Base-by-base conservation (phyloP, 2,797 vertebrate species). In the Chelidonichthys spinosus region DNA sequence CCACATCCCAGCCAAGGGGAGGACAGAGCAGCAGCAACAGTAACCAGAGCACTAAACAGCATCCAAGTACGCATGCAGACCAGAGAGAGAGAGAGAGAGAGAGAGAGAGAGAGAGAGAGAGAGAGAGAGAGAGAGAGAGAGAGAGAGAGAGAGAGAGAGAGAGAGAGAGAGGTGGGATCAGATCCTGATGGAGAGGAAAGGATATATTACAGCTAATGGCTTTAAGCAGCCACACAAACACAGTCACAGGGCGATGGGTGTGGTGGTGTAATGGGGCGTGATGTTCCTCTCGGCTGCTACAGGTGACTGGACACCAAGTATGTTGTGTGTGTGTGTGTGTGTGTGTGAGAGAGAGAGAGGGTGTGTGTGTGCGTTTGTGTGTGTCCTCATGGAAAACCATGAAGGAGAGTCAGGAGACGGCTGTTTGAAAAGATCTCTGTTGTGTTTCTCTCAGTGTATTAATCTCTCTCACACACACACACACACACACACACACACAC, bases 121-220 rank as follows among this genome's bases (percentile, higher is more conserved):
- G 47, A 36, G 55, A 78, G 64, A 65, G 46, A 52, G 35, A 74
- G 1, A 49, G 68, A 74, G 78, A 58, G 10, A 54, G 74, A 83
- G 72, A 40, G 76, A 60, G 59, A 53, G 25, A 25, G 58, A 78
- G 82, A 89, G 76, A 49, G 47, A 18, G 3, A 47, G 17, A 47
- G 6, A 47, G 47, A 58, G 55, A 77, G 80, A 87, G 74, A 65
- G 63, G 75, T 87, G 85, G 76, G 68, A 88, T 89, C 82, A 89
- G 89, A 91, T 90, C 88, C 66, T 85, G 89, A 85, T 78, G 6
- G 72, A 83, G 86, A 89, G 89, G 88, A 92, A 92, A 92, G 89
- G 91, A 90, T 90, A 92, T 87, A 92, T 93, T 93, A 92, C 91
- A 91, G 76, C 87, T 93, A 93, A 93, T 93, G 90, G 90, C 87